Evolutionary conservation across 2,797 vertebrate species (phyloP), one percentile per base, ranked within the genome.

Genomic region (Cyclura pinguis): DNA sequence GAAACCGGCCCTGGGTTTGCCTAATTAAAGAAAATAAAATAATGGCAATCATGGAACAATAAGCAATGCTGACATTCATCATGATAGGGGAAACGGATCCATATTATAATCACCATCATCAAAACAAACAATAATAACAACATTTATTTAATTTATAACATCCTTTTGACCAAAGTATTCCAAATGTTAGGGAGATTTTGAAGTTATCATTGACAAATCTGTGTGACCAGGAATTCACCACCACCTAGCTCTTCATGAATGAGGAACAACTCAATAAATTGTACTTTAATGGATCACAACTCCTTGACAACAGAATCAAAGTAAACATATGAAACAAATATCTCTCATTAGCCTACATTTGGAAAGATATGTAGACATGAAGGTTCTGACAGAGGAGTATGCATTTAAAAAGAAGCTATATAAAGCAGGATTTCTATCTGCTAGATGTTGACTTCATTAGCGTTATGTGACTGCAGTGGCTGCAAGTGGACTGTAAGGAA

Each of bases 301-400:
- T 32, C 85, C 0, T 78, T 42, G 50, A 20, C 77, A 88, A 35
- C 32, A 47, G 86, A 72, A 52, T 1, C 55, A 18, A 22, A 85
- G 78, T 42, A 50, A 89, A n/a, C 32, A 77, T 22, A 84, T 24
- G 89, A 2, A 47, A 84, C 27, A 81, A n/a, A 1, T 85, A 47
- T 47, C 42, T 62, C 69, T 59, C 24, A 86, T 90, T 90, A 64
- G 27, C 4, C 22, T 57, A 9, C 57, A 92, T 86, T 72, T 84
- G 20, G 47, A 16, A 74, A 1, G 12, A 0, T 32, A 69, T 83
- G 90, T 73, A 85, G 20, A 88, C 42, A 47, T 47, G 42, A 47
- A 47, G 42, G 42, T 47, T 47, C 42, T 82, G 2, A 50, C 57
- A 82, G 35, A 72, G 1, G 80, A 10, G 2, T 42, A 50, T 87